Base-by-base conservation (phyloP, 2,113 vertebrate species). In the Phoxinus phoxinus region DNA sequence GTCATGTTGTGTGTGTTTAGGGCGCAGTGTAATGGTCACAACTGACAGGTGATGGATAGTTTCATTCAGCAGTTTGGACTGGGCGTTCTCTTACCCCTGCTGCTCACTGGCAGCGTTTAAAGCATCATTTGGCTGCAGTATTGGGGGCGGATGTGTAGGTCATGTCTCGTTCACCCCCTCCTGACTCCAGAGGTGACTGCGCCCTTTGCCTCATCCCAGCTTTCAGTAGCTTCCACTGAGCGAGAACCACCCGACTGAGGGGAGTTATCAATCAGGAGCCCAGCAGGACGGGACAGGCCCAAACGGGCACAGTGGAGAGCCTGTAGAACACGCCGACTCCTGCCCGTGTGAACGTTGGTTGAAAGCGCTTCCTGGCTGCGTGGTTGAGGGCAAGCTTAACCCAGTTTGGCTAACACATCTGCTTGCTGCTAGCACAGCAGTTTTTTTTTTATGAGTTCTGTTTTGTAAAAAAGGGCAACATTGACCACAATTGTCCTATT, bases 21-120 rank as follows among this genome's bases (percentile, higher is more conserved):
- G 58, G 37, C 0, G 0, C 3, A 48, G 44, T 35, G 59, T 23
- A 51, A 25, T 53, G 10, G 74, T 53, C 80, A 69, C 44, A 48
- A 65, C 61, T 81, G 79, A 81, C 79, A 53, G 11, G 30, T 32
- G 80, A 81, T 53, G 80, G 61, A 81, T 81, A 13, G 44, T 69
- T 81, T 25, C 44, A 81, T 69, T 69, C 41, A 81, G 19, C 9
- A n/a, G 44, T 69, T 79, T 25, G 37, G n/a, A 17, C 23, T 4
- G 1, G n/a, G 76, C 6, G 59, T 81, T 69, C 25, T 67, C 61
- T 67, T 81, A 51, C 41, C 61, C 80, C 80, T 32, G 44, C 80
- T 69, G 80, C 12, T 48, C 61, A 8, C 80, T 81, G 80, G 80
- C 80, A 69, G 80, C 27, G 13, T 81, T 81, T 69, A 81, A 81